Conservation (phyloP, 2,113 vertebrate genomes). For the Erpornis zantholeuca region DNA sequence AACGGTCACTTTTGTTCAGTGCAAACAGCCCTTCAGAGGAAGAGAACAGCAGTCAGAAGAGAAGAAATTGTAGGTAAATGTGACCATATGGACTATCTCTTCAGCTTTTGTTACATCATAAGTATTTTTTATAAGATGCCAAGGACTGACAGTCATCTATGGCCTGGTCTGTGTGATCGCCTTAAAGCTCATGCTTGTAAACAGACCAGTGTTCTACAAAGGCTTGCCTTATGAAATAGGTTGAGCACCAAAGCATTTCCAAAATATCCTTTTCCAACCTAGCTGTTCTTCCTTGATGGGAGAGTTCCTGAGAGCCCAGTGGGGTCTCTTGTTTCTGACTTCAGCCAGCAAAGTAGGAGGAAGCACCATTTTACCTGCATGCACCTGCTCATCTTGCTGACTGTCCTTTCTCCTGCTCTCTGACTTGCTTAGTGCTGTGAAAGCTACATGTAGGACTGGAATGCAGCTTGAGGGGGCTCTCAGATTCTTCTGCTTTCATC, state of each 20-base stretch:
- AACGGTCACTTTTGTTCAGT: neutral
- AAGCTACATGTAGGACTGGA: neutral
- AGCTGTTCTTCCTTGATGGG: neutral
- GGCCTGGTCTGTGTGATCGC: neutral
- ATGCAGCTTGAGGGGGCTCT: neutral
- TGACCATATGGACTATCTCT: neutral
- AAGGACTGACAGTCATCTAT: neutral
- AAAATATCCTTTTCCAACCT: neutral
- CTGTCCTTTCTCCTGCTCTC: neutral
- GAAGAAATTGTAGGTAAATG: neutral
- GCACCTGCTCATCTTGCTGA: neutral
- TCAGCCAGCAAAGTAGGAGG: neutral
- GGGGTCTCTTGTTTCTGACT: neutral
- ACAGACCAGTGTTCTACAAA: neutral
- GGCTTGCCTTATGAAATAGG: neutral
- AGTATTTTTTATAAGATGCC: neutral
- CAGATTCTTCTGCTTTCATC: neutral
- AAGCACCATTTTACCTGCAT: neutral
- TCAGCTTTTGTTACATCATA: neutral
- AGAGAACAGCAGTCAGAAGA: neutral
- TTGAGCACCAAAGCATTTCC: conserved; percentile 5
- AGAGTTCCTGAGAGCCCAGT: neutral
- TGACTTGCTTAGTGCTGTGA: neutral
- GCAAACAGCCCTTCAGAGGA: neutral
- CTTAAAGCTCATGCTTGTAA: neutral